phyloP scores from a whole-genome alignment of 2,888 invertebrate species.

The Sinopyrophorus schimmeli region DNA sequence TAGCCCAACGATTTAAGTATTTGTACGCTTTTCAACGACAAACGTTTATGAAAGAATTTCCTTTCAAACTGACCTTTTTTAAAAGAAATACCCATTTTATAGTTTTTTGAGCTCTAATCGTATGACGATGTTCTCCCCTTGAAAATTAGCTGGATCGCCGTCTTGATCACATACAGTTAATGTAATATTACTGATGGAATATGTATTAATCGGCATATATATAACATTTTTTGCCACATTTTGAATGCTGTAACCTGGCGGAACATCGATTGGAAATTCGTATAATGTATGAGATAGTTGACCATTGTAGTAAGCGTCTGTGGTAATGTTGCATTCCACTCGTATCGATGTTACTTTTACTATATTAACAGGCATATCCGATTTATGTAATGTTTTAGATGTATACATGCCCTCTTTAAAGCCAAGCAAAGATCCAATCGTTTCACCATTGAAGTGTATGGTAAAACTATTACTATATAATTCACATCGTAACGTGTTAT shows the following conservation, averaged over 20 bases:
- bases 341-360: slow-evolving; percentile 39
- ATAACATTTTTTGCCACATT: slow-evolving; percentile 44
- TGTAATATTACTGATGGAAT: slow-evolving; percentile 36
- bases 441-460: too few species aligned
- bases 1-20: too few species aligned
- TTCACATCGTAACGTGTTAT: slow-evolving; percentile 40
- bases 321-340: slow-evolving; percentile 41
- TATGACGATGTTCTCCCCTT: slow-evolving; percentile 40
- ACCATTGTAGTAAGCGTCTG: slow-evolving; percentile 41
- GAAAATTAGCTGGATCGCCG: slow-evolving; percentile 42
- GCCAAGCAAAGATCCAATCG: slow-evolving; percentile 38
- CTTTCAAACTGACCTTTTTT: too few species aligned
- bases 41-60: too few species aligned
- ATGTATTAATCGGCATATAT: slow-evolving; percentile 42
- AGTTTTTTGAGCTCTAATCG: too few species aligned
- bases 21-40: too few species aligned
- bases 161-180: slow-evolving; percentile 43
- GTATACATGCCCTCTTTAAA: slow-evolving; percentile 28
- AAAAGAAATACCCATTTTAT: too few species aligned
- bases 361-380: slow-evolving; percentile 44
- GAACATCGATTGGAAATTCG: slow-evolving; percentile 44
- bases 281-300: slow-evolving; percentile 41
- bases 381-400: slow-evolving; percentile 34
- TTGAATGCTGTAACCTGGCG: slow-evolving; percentile 47
- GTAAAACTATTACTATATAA: too few species aligned